These are phyloP conservation scores for Acridotheres tristis DNA, from an alignment of 2,797 vertebrate species.

Conservation along the genomic window DNA sequence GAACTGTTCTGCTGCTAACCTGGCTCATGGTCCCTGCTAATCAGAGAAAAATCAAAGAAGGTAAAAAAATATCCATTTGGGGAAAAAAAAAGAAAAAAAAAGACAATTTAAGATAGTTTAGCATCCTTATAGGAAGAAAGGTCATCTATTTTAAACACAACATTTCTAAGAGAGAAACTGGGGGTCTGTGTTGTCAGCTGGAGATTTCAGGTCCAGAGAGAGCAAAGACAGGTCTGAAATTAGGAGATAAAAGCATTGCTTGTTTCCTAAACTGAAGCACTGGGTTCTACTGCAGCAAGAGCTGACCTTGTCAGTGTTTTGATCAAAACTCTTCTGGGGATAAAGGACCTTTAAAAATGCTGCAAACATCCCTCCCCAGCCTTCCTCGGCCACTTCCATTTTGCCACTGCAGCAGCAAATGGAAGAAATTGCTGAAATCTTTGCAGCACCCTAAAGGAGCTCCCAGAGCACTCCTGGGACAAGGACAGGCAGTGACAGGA, in stretches of 20 bases:
- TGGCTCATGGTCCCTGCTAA: slow-evolving; percentile 70
- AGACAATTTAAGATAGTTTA: slow-evolving; percentile 20
- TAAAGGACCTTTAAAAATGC: slow-evolving; percentile 62
- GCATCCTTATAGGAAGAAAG: slow-evolving; percentile 54
- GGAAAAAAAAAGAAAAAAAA: background rate
- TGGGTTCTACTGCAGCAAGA: slow-evolving; percentile 70
- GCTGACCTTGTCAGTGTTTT: slow-evolving; percentile 78
- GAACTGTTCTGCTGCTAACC: slow-evolving; percentile 68
- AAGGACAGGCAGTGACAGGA: background rate
- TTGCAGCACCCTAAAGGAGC: background rate
- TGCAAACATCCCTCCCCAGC: background rate
- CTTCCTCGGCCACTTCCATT: background rate
- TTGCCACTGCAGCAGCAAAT: background rate
- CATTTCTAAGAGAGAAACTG: slow-evolving; percentile 64
- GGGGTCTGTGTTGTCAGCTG: slow-evolving; percentile 70
- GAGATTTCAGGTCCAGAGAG: slow-evolving; percentile 68
- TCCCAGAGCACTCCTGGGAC: background rate
- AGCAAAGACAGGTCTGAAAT: slow-evolving; percentile 58
- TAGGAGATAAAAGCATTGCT: slow-evolving; percentile 78
- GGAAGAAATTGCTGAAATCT: background rate
- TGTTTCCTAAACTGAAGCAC: slow-evolving; percentile 72
- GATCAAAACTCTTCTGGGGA: slow-evolving; percentile 75
- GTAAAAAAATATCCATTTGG: slow-evolving; percentile 54
- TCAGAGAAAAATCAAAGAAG: slow-evolving; percentile 62
- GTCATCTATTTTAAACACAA: slow-evolving; percentile 74